These are phyloP conservation scores for Leptonema lineaticorne DNA, from an alignment of 1,140 invertebrate genomes.

Conservation along the genomic window DNA sequence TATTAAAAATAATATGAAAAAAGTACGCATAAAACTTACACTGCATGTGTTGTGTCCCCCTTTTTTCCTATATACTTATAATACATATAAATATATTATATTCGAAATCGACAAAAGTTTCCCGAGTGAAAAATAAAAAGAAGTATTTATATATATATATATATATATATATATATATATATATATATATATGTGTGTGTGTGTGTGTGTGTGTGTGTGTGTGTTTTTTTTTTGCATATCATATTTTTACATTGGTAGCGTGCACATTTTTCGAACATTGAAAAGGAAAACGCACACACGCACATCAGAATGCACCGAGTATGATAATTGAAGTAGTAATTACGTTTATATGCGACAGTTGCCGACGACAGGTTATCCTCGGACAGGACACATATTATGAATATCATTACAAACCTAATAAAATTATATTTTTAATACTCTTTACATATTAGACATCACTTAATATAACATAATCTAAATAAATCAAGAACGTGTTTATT, in stretches of 20 bases:
- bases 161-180: too few relatives aligned
- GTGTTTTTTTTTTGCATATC: slow-evolving; percentile 21
- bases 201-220: too few relatives aligned
- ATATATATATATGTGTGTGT: too few relatives aligned
- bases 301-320: not conserved
- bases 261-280: slow-evolving; percentile 3
- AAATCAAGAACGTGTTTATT: too few relatives aligned
- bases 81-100: too few relatives aligned
- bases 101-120: slow-evolving; percentile 9
- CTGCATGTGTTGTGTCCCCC: slow-evolving; percentile 14
- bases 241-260: not conserved
- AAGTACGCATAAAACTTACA: not conserved
- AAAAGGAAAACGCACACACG: slow-evolving; percentile 8
- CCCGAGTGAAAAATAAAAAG: not conserved
- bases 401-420: not conserved
- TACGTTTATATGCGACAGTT: slow-evolving; percentile 10
- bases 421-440: not conserved
- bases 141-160: too few relatives aligned
- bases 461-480: too few relatives aligned
- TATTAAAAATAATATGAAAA: slow-evolving; percentile 3
- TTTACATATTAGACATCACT: too few relatives aligned
- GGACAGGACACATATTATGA: not conserved
- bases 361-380: slow-evolving; percentile 15
- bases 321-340: slow-evolving; percentile 20
- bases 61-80: not conserved